phyloP scores from a whole-genome alignment of 2,113 vertebrate species.

The Spilogale gracilis region DNA sequence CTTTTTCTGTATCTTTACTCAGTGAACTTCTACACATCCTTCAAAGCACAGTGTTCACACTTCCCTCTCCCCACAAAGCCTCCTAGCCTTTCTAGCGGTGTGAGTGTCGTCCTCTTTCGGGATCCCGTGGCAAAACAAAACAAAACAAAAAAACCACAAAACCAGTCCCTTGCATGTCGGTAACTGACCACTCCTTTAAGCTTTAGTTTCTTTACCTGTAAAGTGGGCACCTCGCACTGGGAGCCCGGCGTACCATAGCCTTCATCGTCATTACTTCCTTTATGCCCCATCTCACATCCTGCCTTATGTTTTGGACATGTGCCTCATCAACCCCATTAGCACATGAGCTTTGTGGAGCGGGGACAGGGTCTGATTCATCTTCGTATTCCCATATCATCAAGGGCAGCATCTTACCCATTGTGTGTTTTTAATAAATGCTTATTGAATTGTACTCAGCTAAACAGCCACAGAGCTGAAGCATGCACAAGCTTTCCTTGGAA shows the following conservation, averaged over 20 bases:
- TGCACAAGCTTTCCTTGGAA: conserved; percentile 22
- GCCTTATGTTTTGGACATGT: not conserved
- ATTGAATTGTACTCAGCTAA: conserved; percentile 49
- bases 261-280: not conserved
- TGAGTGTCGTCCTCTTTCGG: not conserved
- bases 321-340: not conserved
- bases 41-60: not conserved
- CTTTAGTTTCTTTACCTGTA: conserved; percentile 7
- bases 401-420: not conserved
- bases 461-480: not conserved
- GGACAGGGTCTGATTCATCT: not conserved
- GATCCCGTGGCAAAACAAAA: not conserved
- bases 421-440: conserved; percentile 64
- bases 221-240: not conserved
- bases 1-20: not conserved
- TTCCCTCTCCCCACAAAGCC: not conserved
- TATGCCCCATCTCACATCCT: not conserved
- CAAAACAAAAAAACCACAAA: not conserved
- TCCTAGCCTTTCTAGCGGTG: not conserved
- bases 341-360: not conserved
- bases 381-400: not conserved
- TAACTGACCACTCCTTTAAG: not conserved
- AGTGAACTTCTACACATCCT: not conserved
- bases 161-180: not conserved
- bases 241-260: not conserved